These are phyloP conservation scores for Neoscelio sp. DNA, from an alignment of 2,888 invertebrate species.

Conservation along the genomic window DNA sequence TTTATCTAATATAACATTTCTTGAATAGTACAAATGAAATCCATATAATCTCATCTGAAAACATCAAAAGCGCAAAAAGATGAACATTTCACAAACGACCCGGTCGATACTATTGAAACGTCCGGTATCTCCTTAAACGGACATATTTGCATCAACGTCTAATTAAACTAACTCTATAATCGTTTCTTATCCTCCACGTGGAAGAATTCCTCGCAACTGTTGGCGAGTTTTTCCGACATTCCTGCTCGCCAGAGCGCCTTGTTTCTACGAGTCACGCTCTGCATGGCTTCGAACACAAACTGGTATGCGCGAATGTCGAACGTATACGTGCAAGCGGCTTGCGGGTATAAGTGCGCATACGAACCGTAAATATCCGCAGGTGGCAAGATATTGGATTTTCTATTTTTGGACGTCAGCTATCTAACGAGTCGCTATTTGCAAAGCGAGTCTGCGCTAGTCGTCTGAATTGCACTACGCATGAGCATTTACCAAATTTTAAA, in stretches of 20 bases:
- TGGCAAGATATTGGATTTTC: constrained; percentile 76
- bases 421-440: constrained; percentile 56
- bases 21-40: neutral
- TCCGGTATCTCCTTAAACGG: constrained; percentile 57
- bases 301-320: constrained; percentile 56
- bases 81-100: constrained; percentile 32
- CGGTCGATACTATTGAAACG: constrained; percentile 20
- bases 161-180: constrained; percentile 65
- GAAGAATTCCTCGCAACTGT: constrained; percentile 64
- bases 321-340: constrained; percentile 47
- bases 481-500: constrained; percentile 5
- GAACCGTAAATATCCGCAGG: constrained; percentile 70
- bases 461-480: constrained; percentile 29
- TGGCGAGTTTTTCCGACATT: constrained; percentile 66
- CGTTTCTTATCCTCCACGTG: constrained; percentile 65
- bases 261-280: constrained; percentile 69
- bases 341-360: constrained; percentile 56
- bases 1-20: too few relatives aligned
- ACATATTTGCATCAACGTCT: constrained; percentile 58
- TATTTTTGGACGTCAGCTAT: constrained; percentile 73
- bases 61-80: constrained; percentile 32
- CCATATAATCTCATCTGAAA: neutral
- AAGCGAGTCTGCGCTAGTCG: constrained; percentile 47
- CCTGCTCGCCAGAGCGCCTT: constrained; percentile 66
- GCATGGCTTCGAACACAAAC: constrained; percentile 63